A percentile compares a stretch with the other conserved stretches of the same genome.
phyloP scores from a whole-genome alignment of 2,113 vertebrate species.

The Urocolius indicus region DNA sequence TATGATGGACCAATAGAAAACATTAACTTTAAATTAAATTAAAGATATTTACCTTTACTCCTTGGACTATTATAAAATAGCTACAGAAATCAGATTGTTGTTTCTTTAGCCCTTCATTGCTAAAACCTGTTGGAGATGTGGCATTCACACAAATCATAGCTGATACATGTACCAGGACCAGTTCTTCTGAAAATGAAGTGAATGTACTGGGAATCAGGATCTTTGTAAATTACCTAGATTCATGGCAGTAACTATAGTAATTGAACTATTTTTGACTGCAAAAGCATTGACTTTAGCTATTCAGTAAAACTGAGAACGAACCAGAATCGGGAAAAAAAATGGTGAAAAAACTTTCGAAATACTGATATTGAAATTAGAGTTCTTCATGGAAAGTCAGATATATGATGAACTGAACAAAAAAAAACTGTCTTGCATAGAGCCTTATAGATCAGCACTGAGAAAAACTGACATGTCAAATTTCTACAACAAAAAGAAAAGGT shows the following conservation, averaged over 20 bases:
- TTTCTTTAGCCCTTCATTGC: background rate
- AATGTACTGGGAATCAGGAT: constrained; percentile 26
- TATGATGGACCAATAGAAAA: background rate
- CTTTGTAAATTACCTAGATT: constrained; percentile 43
- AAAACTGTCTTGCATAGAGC: constrained; percentile 9
- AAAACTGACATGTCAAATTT: constrained; percentile 40
- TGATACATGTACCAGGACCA: background rate
- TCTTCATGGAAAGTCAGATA: background rate
- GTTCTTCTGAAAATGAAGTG: background rate
- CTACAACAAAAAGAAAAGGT: constrained; percentile 15
- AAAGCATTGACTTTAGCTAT: constrained; percentile 8
- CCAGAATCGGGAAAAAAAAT: background rate
- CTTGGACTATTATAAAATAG: background rate
- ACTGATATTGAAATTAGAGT: constrained; percentile 31
- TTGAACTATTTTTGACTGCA: constrained; percentile 47
- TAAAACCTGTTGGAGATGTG: background rate
- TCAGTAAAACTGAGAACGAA: constrained; percentile 40
- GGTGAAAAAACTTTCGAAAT: constrained; percentile 37
- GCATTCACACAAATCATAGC: background rate
- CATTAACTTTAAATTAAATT: no score
- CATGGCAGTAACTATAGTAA: constrained; percentile 1
- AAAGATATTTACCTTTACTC: background rate
- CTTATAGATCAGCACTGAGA: constrained; percentile 5
- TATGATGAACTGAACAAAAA: constrained; percentile 62
- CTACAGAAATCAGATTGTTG: background rate